Evolutionary conservation across 2,797 vertebrate species (phyloP).

Genomic region (Zalophus californianus): DNA sequence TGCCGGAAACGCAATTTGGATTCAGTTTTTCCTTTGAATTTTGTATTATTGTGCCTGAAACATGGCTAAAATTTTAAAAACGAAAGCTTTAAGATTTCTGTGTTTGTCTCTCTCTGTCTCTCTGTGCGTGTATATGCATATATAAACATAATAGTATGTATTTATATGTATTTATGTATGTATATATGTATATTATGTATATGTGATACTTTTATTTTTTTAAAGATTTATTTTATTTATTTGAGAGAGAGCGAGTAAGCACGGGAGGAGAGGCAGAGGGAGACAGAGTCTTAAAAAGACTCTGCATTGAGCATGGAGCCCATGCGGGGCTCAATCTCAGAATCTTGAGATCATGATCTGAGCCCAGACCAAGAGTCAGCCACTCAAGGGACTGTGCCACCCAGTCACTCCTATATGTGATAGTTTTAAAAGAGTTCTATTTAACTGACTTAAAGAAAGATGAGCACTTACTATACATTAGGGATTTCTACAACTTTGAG

Average conservation of each 20-base stretch:
- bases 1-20: background rate
- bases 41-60: background rate
- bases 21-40: background rate
- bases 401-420: background rate
- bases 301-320: background rate
- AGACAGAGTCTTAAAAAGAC: background rate
- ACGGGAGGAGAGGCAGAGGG: background rate
- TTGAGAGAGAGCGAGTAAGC: background rate
- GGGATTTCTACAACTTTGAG: background rate
- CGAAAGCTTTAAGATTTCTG: background rate
- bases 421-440: background rate
- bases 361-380: background rate
- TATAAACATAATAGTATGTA: background rate
- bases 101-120: background rate
- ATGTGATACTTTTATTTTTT: background rate
- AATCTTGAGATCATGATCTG: background rate
- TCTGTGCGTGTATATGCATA: background rate
- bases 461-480: background rate
- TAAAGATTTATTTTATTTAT: background rate
- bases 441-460: background rate
- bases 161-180: background rate
- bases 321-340: background rate
- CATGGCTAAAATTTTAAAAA: background rate
- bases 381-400: too few species aligned
- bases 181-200: background rate